A percentile compares a stretch with the other conserved stretches of the same genome.
Conservation (phyloP, 2,113 vertebrate species). For the Podocnemis expansa region DNA sequence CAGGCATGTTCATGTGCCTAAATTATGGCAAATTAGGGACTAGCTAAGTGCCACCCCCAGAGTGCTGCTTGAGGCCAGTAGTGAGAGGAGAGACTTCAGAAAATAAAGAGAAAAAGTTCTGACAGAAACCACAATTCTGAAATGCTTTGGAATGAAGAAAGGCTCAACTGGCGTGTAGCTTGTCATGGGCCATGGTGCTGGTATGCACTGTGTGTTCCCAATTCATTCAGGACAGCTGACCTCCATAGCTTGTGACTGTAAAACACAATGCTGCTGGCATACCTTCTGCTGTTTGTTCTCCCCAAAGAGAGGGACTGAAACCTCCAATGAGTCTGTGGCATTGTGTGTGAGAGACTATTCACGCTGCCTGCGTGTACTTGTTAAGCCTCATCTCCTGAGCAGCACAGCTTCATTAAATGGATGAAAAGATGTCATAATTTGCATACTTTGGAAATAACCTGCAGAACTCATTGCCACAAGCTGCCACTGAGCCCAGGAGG, state of each 20-base stretch:
- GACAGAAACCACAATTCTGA: background rate
- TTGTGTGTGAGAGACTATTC: background rate
- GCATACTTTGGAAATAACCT: background rate
- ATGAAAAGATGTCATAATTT: background rate
- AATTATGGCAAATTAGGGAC: background rate
- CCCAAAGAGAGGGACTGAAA: background rate
- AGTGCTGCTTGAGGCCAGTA: background rate
- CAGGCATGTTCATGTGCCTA: background rate
- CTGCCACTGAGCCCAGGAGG: background rate
- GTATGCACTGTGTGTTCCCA: background rate
- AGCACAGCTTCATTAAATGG: background rate
- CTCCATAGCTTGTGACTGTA: background rate
- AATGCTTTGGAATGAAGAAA: background rate
- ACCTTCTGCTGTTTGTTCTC: background rate
- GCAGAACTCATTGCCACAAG: no score
- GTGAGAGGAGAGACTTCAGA: background rate
- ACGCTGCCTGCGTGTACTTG: background rate
- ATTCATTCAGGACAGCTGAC: background rate
- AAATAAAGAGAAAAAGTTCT: background rate
- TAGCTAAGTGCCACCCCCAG: background rate
- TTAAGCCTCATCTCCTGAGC: background rate
- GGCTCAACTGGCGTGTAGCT: background rate
- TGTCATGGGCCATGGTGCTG: background rate
- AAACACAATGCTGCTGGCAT: background rate
- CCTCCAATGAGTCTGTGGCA: background rate